Evolutionary conservation across 2,888 invertebrate species (phyloP), one percentile per base, ranked within the genome.

Genomic region (Macaria liturata): DNA sequence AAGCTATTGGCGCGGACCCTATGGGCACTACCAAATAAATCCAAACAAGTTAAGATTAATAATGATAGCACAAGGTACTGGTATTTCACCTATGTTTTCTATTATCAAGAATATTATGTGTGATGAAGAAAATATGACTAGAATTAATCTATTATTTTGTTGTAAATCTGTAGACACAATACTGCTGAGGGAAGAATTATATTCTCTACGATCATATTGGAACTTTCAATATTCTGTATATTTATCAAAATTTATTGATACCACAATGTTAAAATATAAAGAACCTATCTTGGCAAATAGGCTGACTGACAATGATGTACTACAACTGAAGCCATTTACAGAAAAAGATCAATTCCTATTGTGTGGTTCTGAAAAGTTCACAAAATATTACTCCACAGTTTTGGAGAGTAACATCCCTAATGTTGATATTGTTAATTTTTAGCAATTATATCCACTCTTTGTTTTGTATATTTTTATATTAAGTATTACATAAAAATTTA

Each of bases 1-100:
- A 46, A 93, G 95, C 7, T 83, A 93, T 55, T 95, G 96, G 93
- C 88, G 96, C 71, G 97, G 97, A 0, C 96, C 96, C 0, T 95
- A 95, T 84, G 95, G 96, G 6, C 82, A 88, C 49, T 94, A 93
- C 78, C 65, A 78, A 40, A 79, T 94, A 39, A 71, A 74, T 59
- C 82, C 78, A 9, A 92, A 93, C 71, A 75, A 72, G 46, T 89
- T 84, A 61, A 79, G 81, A 72, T 77, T 92, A 43, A 69, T 90
- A 32, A 88, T 92, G 87, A 69, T 92, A 64, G 86, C 95, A 47
- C 96, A 96, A 75, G 97, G 97, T 0, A 95, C 96, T 32, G 97
- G 96, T 0, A 93, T 97, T 63, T 94, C 95, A 20, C 95, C 96
- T 32, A 92, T 96, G 72, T 90, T 93, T 68, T 90, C 94, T 9